phyloP scores from a whole-genome alignment of 2,888 invertebrate species.

The Helicoverpa assulta region DNA sequence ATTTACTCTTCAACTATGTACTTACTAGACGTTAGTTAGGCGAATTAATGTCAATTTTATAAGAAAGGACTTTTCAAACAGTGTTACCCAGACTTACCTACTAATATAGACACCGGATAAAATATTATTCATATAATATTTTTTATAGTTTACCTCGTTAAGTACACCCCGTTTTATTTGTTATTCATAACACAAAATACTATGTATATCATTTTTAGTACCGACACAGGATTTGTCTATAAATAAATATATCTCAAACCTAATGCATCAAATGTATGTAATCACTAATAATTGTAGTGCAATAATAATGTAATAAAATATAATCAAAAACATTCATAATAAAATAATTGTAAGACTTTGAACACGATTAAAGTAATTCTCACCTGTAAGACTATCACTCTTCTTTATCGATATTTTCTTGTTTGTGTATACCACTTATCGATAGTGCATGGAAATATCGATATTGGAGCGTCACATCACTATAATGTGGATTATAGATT shows the following conservation, averaged over 20 bases:
- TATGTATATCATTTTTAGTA: conserved; percentile 22
- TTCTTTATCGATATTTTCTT: conserved; percentile 1
- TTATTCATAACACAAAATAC: conserved; percentile 7
- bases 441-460: background rate
- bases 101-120: background rate
- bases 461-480: background rate
- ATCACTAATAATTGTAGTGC: conserved; percentile 50
- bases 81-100: background rate
- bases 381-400: conserved; percentile 5
- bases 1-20: conserved; percentile 60
- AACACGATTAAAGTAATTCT: conserved; percentile 8
- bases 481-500: conserved; percentile 18
- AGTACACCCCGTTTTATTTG: background rate
- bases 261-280: conserved; percentile 53
- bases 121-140: background rate
- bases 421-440: background rate
- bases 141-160: background rate
- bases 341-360: conserved; percentile 5
- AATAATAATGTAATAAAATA: conserved; percentile 43
- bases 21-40: conserved; percentile 67
- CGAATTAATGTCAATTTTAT: conserved; percentile 66
- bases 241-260: conserved; percentile 28
- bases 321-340: conserved; percentile 32
- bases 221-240: conserved; percentile 10
- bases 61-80: conserved; percentile 25